Base-by-base conservation (phyloP, 2,113 vertebrate genomes). In the Anthoscopus minutus region DNA sequence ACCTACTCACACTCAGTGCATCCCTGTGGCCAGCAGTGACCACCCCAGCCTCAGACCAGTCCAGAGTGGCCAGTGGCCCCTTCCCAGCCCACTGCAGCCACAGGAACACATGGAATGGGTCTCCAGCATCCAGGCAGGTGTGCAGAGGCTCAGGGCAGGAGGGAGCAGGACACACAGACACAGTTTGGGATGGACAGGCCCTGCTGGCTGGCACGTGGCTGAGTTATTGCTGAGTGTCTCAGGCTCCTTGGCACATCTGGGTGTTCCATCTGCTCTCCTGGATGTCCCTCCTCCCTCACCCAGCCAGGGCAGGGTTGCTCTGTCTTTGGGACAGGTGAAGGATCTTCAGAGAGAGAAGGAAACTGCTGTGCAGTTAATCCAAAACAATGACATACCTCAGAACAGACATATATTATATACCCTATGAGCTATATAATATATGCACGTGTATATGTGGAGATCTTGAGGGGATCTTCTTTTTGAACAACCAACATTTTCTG, bases 211-310 rank as follows among this genome's bases (percentile, higher is more conserved):
- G 23, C 64, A 42, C 20, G 33, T 15, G 45, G 35, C 62, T 78
- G 13, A 76, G 86, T 96, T 97, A 97, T 95, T 97, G 96, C 96
- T 97, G 60, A 81, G 76, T 67, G 81, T 50, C 28, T 44, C 57
- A 19, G 77, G 50, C 83, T 86, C 51, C 69, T 54, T 5, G 62
- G 54, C 7, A 4, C 30, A 2, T 3, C 18, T 3, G 0, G 38
- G 25, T 11, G 30, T 8, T 58, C 57, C 31, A 25, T 24, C 31
- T 56, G 45, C 27, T 92, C 48, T 17, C 31, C 21, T 20, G 62
- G 51, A 31, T 28, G 44, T 40, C 53, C 62, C 37, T 65, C 71
- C 64, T 64, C 1, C 62, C 40, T 48, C n/a, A 25, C 44, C 67
- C 60, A 69, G 54, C 31, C n/a, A 27, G 79, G 37, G 71, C 24